Base-by-base conservation (phyloP, 1,140 invertebrate genomes). In the Andrena cerasifolii region DNA sequence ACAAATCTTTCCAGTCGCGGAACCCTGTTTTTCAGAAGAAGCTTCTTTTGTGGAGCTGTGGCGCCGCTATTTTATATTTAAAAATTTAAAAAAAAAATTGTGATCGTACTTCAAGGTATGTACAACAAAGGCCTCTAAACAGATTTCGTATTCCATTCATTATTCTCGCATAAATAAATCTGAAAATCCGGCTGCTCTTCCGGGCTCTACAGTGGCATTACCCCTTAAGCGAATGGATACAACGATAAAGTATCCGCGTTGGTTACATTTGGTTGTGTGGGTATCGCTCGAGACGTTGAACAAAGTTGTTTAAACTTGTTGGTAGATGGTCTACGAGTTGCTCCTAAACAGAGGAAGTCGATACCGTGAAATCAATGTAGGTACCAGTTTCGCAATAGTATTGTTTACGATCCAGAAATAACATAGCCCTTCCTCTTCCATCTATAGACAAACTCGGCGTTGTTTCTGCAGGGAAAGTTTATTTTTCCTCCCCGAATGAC, bases 221-320 rank as follows among this genome's bases (percentile, higher is more conserved):
- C n/a, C n/a, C n/a, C n/a, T n/a, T n/a, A n/a, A 68, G 62, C 70
- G 56, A 80, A 72, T 61, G 45, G 43, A 63, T 78, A 51, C 70
- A 63, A 79, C 70, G 77, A 67, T 56, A 62, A 68, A 54, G 63
- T 40, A 75, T 80, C 5, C 24, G 47, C 62, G 66, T 56, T 47
- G 80, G 79, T 80, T 78, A 61, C 62, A 75, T 36, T 47, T 8
- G 26, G 36, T 59, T 33, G 61, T 49, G 45, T 24, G 26, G 12
- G 24, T 16, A 6, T 16, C 61, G 31, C 51, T 68, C 49, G 63
- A 26, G 33, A 68, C 70, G 63, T 49, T 31, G 53, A 63, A 43
- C 47, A 74, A 80, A 82, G 56, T 80, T 80, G 51, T 49, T 62
- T 31, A 21, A 72, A 24, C 51, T 51, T n/a, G 18, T 16, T 14